Percentiles rank a stretch among this genome's conserved stretches.
These are phyloP conservation scores for Scolopax bukidnonensis DNA, from an alignment of 2,797 vertebrate species.

Conservation along the genomic window DNA sequence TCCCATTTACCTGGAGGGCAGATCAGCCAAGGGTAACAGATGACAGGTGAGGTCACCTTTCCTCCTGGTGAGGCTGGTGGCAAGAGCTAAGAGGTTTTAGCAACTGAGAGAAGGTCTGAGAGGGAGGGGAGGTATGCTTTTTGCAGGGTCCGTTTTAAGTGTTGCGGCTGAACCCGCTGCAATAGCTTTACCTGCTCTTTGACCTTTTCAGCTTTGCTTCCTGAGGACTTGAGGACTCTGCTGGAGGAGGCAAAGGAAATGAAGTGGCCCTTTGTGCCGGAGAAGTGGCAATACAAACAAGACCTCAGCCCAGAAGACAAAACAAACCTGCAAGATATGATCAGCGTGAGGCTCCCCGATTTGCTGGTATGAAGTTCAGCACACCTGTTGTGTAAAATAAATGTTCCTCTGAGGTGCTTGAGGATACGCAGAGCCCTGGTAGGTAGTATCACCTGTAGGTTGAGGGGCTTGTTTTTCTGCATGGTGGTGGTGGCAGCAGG, in stretches of 20 bases:
- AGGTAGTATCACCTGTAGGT: not conserved
- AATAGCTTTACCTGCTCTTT: constrained; percentile 78
- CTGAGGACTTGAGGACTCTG: constrained; percentile 85
- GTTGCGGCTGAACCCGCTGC: not conserved
- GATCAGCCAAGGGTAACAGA: constrained; percentile 45
- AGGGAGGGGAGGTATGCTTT: not conserved
- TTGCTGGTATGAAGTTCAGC: constrained; percentile 85
- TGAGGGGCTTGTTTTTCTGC: not conserved
- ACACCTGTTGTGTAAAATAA: constrained; percentile 24
- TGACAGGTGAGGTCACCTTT: constrained; percentile 53
- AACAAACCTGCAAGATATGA: constrained; percentile 89
- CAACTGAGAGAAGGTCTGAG: not conserved
- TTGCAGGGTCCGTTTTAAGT: constrained; percentile 6
- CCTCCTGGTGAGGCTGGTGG: not conserved
- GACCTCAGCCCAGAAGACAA: constrained; percentile 86
- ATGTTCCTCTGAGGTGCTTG: not conserved
- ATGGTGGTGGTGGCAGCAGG: not conserved
- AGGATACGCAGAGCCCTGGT: not conserved
- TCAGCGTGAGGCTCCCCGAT: constrained; percentile 80
- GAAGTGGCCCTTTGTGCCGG: constrained; percentile 97
- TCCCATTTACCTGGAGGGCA: constrained; percentile 78
- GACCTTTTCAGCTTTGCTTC: constrained; percentile 85
- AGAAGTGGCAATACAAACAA: constrained; percentile 96
- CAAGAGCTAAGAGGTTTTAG: constrained; percentile 36
- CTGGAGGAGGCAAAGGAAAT: constrained; percentile 91